Base-by-base conservation (phyloP, 2,797 vertebrate genomes). In the Lepilemur ruficaudatus region DNA sequence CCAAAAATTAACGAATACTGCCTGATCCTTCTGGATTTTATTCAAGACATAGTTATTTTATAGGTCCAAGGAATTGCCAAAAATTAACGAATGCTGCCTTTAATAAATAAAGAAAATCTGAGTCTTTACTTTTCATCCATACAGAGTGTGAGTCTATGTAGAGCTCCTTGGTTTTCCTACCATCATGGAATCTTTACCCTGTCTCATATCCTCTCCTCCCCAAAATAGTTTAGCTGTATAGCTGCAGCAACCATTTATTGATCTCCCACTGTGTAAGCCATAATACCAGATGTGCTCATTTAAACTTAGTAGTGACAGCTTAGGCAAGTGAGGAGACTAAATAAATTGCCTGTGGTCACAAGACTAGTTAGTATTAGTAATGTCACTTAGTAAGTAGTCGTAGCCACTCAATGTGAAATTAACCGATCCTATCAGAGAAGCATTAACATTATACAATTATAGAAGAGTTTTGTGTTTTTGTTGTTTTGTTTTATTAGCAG, bases 391-490 rank as follows among this genome's bases (percentile, higher is more conserved):
- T 79, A 93, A 76, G 61, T 22, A 91, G 32, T 69, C 12, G 0
- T 46, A 30, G 59, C 61, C 92, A 76, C 48, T 78, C 59, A 6
- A 17, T 59, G 7, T 79, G 23, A 69, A 95, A 59, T 84, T 79
- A 28, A 86, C 55, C 30, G 78, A 59, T 50, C 57, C 48, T 63
- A 35, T 35, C n/a, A 80, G 32, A 89, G 70, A 69, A 30, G 38
- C 9, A 59, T 89, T 93, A 81, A 82, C 32, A 15, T 72, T 82
- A 20, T 6, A 86, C 23, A 87, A 8, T 73, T 89, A 81, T 20
- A 48, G 9, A 70, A 70, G 59, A 87, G n/a, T 48, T 92, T 90
- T 98, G 99, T 99, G 99, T 99, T 98, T 98, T 98, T 93, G 2
- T 75, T 63, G 18, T 86, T 91, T 57, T 87, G 32, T 92, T 95